These are phyloP conservation scores for Anas platyrhynchos DNA, from an alignment of 2,113 vertebrate genomes.

Conservation along the genomic window DNA sequence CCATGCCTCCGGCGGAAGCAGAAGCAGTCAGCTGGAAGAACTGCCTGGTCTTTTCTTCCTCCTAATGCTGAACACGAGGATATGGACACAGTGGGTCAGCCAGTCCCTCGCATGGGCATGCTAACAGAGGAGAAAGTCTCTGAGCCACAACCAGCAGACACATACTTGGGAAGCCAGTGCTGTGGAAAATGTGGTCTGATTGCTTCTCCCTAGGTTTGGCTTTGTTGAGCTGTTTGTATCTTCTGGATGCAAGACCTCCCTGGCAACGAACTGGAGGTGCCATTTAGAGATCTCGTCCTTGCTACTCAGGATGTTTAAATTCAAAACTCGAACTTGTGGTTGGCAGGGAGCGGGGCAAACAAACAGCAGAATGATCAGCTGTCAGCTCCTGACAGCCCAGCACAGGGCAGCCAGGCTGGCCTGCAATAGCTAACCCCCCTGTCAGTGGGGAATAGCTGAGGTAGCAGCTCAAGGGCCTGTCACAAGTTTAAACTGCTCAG, in stretches of 20 bases:
- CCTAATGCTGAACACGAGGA: neutral
- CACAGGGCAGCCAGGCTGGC: neutral
- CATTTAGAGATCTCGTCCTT: neutral
- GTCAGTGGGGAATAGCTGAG: neutral
- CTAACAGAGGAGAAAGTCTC: neutral
- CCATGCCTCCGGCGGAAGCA: neutral
- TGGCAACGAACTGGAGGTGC: neutral
- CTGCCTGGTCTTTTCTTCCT: neutral
- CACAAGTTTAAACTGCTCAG: neutral
- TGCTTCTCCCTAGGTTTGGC: neutral
- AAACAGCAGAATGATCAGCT: neutral
- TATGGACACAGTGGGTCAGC: neutral
- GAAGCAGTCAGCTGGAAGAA: neutral
- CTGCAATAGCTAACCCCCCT: neutral
- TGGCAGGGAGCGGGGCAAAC: neutral
- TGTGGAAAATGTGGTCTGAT: neutral
- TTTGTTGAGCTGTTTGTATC: conserved; percentile 8
- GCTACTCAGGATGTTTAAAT: conserved; percentile 14
- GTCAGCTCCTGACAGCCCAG: neutral
- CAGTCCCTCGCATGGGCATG: neutral
- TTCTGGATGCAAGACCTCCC: neutral
- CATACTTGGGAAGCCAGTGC: neutral
- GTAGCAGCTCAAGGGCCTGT: fast-evolving
- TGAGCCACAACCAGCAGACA: neutral
- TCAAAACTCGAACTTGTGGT: neutral